Evolutionary conservation across 2,888 invertebrate genomes (phyloP).

Genomic region (Vanessa cardui): DNA sequence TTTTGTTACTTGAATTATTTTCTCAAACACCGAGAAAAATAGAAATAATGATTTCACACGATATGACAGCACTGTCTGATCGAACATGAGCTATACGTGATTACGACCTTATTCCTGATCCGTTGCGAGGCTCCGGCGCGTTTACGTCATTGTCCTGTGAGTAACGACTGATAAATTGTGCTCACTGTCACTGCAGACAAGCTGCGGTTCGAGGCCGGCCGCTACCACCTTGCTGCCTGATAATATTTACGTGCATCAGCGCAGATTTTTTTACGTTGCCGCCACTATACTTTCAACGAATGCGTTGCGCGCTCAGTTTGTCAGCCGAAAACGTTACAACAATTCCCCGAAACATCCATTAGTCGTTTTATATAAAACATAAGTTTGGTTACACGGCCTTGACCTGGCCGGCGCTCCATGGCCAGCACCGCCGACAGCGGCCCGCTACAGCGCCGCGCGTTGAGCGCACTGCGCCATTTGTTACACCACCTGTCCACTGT

Average conservation of each 20-base stretch:
- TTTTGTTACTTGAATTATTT: not conserved
- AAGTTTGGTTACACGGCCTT: slow-evolving; percentile 7
- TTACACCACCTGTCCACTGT: not conserved
- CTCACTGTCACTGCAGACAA: not conserved
- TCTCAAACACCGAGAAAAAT: not conserved
- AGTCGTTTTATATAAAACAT: no score
- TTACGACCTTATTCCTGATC: not conserved
- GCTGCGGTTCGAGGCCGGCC: no score
- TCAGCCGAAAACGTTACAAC: no score
- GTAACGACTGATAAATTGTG: not conserved
- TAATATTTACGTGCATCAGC: no score
- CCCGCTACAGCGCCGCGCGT: slow-evolving; percentile 10
- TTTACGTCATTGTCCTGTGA: not conserved
- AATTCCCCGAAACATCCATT: no score
- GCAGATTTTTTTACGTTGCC: no score
- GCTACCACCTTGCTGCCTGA: no score
- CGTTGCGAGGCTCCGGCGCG: not conserved
- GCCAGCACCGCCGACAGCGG: slow-evolving; percentile 6
- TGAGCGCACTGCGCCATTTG: slow-evolving; percentile 26
- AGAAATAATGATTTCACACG: not conserved
- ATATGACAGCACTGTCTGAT: not conserved
- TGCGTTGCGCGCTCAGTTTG: no score
- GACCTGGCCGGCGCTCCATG: slow-evolving; percentile 7
- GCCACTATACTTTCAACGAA: no score
- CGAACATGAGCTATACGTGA: not conserved